Evolutionary conservation across 2,888 invertebrate species (phyloP).

Genomic region (Lasius fuliginosus): DNA sequence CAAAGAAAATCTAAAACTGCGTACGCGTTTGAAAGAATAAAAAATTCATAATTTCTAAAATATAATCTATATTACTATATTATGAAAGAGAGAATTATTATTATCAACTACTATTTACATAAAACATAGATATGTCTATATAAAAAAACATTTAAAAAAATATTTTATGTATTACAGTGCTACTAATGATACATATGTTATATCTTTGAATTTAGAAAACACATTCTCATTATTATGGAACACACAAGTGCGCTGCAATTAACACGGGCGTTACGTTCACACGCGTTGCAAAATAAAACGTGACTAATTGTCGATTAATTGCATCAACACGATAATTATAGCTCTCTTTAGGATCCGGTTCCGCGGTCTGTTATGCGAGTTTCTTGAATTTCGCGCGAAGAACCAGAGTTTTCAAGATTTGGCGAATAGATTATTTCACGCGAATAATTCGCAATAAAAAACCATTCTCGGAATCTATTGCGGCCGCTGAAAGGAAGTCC

Average conservation of each 20-base stretch:
- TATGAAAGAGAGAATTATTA: neutral
- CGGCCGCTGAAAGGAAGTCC: constrained; percentile 61
- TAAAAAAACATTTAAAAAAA: neutral
- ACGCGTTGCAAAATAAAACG: constrained; percentile 40
- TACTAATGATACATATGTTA: neutral
- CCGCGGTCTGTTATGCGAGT: constrained; percentile 1
- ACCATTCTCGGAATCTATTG: constrained; percentile 37
- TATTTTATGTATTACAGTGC: neutral
- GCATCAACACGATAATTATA: constrained; percentile 39
- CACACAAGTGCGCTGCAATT: neutral
- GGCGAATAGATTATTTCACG: constrained; percentile 23
- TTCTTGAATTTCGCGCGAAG: neutral
- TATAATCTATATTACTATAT: neutral
- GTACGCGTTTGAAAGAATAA: neutral
- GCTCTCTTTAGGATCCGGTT: constrained; percentile 8
- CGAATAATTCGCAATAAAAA: constrained; percentile 16
- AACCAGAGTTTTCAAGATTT: constrained; percentile 35
- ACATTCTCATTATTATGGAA: constrained; percentile 13
- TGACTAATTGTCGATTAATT: constrained; percentile 47
- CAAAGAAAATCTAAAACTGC: neutral
- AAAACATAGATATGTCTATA: neutral
- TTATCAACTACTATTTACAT: neutral
- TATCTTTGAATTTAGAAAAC: constrained; percentile 14
- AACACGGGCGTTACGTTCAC: constrained; percentile 22
- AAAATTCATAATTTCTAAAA: neutral